phyloP scores from a whole-genome alignment of 2,888 invertebrate species.

The Unio pictorum region DNA sequence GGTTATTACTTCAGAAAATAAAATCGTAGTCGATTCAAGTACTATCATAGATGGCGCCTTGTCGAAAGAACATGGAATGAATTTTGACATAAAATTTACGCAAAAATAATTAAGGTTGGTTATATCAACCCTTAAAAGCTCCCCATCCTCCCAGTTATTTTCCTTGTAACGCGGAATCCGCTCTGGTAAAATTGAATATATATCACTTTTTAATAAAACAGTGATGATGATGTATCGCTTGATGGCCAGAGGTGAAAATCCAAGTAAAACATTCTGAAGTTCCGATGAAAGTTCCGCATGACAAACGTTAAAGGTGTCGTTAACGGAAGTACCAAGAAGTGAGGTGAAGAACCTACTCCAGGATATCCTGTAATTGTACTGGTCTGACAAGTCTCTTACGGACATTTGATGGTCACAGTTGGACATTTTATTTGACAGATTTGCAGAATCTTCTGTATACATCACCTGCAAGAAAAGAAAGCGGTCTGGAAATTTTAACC shows the following conservation, averaged over 20 bases:
- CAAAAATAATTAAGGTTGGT: no score
- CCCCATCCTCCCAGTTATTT: no score
- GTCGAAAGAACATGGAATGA: neutral
- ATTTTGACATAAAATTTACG: neutral
- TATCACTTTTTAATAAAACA: slow-evolving; percentile 41
- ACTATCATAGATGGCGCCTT: neutral
- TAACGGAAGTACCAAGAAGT: slow-evolving; percentile 8
- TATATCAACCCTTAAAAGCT: no score
- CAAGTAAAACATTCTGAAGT: slow-evolving; percentile 20
- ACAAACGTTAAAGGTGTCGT: slow-evolving; percentile 24
- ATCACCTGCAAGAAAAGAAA: slow-evolving; percentile 18
- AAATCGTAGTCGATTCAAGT: neutral
- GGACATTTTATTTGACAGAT: slow-evolving; percentile 10
- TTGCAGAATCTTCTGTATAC: slow-evolving; percentile 20
- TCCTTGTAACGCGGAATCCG: no score
- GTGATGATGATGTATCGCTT: slow-evolving; percentile 45
- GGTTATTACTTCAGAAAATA: slow-evolving; percentile 21
- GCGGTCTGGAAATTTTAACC: no score
- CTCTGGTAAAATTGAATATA: slow-evolving; percentile 34
- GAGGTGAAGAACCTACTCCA: slow-evolving; percentile 17
- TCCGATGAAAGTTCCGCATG: slow-evolving; percentile 15
- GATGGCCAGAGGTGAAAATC: slow-evolving; percentile 22
- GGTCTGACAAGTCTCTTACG: slow-evolving; percentile 17
- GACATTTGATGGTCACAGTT: slow-evolving; percentile 14
- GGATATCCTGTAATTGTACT: slow-evolving; percentile 27